Conservation (phyloP, 2,113 vertebrate genomes). For the Calyptomena viridis region DNA sequence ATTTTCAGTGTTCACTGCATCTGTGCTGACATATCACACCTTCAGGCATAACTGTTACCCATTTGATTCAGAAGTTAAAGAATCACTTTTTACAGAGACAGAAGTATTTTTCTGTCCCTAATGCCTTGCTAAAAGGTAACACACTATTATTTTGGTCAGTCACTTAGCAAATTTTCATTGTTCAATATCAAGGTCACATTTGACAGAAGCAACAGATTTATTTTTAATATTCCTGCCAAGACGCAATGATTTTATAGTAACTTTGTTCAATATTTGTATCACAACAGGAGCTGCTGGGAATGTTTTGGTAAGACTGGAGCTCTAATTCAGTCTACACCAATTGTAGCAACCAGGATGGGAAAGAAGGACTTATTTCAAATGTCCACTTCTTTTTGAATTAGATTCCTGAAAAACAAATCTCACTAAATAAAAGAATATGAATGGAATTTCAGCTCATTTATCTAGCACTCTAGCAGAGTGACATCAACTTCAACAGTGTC, state of each 20-base stretch:
- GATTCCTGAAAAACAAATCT: background rate
- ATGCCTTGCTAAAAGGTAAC: background rate
- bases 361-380: background rate
- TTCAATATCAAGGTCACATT: background rate
- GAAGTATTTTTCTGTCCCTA: background rate
- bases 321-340: background rate
- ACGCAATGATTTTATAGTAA: background rate
- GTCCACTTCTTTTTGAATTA: background rate
- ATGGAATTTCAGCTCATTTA: background rate
- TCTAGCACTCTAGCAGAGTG: background rate
- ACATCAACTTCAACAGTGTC: background rate
- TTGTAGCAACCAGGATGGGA: background rate
- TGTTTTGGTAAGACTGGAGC: background rate
- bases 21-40: background rate
- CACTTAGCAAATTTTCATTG: background rate
- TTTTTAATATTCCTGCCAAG: slow-evolving; percentile 7
- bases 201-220: background rate
- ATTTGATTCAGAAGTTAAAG: background rate
- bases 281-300: background rate
- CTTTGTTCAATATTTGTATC: background rate
- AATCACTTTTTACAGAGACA: background rate
- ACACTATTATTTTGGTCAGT: background rate
- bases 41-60: background rate
- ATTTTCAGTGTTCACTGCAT: background rate
- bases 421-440: background rate